phyloP scores from a whole-genome alignment of 2,888 invertebrate species.

The Seladonia tumulorum region DNA sequence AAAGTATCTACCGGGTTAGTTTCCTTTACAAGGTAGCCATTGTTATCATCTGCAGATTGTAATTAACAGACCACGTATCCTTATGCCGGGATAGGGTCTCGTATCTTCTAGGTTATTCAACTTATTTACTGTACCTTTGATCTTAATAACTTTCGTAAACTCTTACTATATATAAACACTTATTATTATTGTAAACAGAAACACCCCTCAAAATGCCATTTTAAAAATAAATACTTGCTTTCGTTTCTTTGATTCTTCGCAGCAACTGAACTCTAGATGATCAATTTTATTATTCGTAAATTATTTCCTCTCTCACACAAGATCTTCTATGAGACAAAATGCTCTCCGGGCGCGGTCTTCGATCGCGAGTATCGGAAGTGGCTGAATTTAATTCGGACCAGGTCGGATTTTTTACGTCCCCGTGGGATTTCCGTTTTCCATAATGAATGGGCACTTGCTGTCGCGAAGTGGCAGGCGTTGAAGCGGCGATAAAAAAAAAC shows the following conservation, averaged over 20 bases:
- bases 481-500: constrained; percentile 55
- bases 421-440: constrained; percentile 11
- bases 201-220: background rate
- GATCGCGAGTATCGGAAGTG: background rate
- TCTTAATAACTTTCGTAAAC: too few relatives aligned
- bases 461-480: constrained; percentile 38
- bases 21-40: background rate
- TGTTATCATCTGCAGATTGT: background rate
- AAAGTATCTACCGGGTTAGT: background rate
- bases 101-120: background rate
- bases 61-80: background rate
- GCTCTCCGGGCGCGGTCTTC: background rate
- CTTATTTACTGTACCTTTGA: background rate
- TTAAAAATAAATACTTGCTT: background rate
- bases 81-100: background rate
- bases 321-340: background rate
- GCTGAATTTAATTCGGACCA: constrained; percentile 2
- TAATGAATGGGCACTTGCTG: constrained; percentile 48
- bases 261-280: background rate
- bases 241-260: background rate
- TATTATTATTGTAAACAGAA: background rate
- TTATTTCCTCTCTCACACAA: background rate
- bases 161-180: too few relatives aligned
- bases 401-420: background rate
- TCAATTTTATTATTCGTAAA: background rate